Percentiles rank a stretch among this genome's conserved stretches.
phyloP scores from a whole-genome alignment of 2,888 invertebrate species.

The Andrena trimmerana region DNA sequence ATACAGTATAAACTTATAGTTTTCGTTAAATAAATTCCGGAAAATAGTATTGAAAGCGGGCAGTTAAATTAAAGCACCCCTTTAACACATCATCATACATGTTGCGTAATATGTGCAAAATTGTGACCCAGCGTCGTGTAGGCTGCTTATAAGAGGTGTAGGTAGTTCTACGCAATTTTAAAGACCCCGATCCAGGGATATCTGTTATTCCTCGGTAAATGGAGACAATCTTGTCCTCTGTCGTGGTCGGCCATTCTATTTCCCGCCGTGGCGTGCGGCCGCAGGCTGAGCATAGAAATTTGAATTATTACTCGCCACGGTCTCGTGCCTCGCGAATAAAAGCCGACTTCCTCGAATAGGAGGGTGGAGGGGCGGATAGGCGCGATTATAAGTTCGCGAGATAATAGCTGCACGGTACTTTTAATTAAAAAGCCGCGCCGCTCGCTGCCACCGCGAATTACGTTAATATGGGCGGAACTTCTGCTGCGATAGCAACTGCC shows the following conservation, averaged over 20 bases:
- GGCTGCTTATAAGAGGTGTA: too few relatives aligned
- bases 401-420: slow-evolving; percentile 78
- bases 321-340: slow-evolving; percentile 69
- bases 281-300: slow-evolving; percentile 62
- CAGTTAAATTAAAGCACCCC: too few relatives aligned
- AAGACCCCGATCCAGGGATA: neutral
- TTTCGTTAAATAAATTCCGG: too few relatives aligned
- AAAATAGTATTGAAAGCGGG: too few relatives aligned
- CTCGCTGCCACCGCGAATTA: slow-evolving; percentile 74
- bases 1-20: too few relatives aligned
- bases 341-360: slow-evolving; percentile 54
- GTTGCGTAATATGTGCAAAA: too few relatives aligned
- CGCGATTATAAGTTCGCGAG: slow-evolving; percentile 80
- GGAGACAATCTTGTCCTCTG: slow-evolving; percentile 42
- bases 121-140: too few relatives aligned
- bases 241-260: slow-evolving; percentile 24
- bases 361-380: slow-evolving; percentile 55
- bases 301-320: slow-evolving; percentile 77
- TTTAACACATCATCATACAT: too few relatives aligned
- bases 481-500: slow-evolving; percentile 28
- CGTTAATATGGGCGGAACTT: slow-evolving; percentile 70
- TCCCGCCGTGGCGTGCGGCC: slow-evolving; percentile 15
- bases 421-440: slow-evolving; percentile 80
- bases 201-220: slow-evolving; percentile 46
- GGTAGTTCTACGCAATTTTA: too few relatives aligned